Evolutionary conservation across 2,888 invertebrate species (phyloP).

Genomic region (Pachycephus smyrnensis): DNA sequence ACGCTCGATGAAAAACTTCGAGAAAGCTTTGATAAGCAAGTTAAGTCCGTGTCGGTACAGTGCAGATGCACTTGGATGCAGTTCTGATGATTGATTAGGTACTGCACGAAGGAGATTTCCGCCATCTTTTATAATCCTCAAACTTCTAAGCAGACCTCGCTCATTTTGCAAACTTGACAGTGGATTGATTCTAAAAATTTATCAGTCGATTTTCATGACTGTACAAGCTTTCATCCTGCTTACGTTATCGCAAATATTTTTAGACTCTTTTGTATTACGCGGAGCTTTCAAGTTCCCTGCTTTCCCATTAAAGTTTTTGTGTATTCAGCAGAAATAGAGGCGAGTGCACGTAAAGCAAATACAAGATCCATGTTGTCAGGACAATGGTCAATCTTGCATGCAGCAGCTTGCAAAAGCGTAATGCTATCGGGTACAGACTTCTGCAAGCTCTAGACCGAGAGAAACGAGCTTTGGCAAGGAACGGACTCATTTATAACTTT

Average conservation of each 20-base stretch:
- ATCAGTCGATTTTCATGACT: background rate
- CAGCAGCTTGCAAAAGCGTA: background rate
- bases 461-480: constrained; percentile 18
- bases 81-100: background rate
- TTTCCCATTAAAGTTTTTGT: background rate
- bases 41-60: background rate
- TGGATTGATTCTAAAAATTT: background rate
- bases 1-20: background rate
- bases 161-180: too few species aligned
- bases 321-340: background rate
- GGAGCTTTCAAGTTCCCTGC: background rate
- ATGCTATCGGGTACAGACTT: background rate
- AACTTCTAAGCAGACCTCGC: background rate
- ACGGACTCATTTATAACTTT: constrained; percentile 60
- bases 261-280: background rate
- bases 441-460: background rate
- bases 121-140: background rate
- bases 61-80: background rate
- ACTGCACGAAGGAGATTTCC: background rate
- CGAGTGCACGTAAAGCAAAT: background rate
- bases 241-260: background rate
- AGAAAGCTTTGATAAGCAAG: background rate
- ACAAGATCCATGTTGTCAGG: background rate
- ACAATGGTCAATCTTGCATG: background rate
- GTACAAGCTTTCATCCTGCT: background rate